phyloP scores from a whole-genome alignment of 2,113 vertebrate genomes.

The Pagrus major region DNA sequence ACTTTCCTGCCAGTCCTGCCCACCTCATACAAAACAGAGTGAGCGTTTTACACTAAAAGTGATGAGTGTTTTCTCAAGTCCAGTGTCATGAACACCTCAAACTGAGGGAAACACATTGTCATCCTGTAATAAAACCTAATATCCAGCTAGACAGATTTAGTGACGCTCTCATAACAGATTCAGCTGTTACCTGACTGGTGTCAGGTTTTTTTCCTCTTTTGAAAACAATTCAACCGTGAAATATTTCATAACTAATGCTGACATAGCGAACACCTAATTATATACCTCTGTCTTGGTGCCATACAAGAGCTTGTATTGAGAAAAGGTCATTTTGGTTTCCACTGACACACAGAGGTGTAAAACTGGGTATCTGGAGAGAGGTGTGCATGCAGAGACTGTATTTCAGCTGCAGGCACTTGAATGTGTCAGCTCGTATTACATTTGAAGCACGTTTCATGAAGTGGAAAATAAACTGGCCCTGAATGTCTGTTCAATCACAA shows the following conservation, averaged over 20 bases:
- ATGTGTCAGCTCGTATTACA: neutral
- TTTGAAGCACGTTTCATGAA: neutral
- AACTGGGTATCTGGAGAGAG: neutral
- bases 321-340: neutral
- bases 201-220: neutral
- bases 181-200: neutral
- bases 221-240: neutral
- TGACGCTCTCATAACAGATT: slow-evolving; percentile 4
- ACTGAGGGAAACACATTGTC: neutral
- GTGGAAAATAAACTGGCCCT: neutral
- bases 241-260: neutral
- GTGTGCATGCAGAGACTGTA: neutral
- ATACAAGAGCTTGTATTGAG: neutral
- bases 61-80: neutral
- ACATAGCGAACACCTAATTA: neutral
- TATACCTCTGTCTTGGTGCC: too few species aligned
- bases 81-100: neutral
- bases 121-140: neutral
- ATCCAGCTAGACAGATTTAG: neutral
- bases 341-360: neutral
- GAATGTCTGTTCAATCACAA: neutral
- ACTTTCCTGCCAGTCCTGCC: neutral
- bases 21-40: neutral
- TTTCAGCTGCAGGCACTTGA: neutral
- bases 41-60: neutral